Evolutionary conservation across 37 sponge, comb jelly and placozoan species (phyloP), one percentile per base, ranked within the genome.

Genomic region (Chondrilla cf. caribensis): DNA sequence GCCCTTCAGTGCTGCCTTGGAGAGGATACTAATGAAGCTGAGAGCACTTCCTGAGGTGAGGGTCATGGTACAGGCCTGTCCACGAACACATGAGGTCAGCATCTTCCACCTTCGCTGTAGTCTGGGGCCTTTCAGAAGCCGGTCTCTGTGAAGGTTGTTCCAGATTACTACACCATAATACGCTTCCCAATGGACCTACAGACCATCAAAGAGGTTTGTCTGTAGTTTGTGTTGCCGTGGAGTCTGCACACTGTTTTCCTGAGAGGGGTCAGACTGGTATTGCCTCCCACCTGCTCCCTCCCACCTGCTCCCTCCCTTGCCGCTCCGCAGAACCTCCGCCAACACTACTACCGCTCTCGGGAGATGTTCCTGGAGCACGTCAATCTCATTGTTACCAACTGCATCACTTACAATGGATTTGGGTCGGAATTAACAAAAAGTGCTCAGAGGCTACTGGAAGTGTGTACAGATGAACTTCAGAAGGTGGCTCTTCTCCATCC

Each of bases 181-280:
- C 96, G 94, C 58, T 92, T 89, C 51, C 97, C 99, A 3, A 96
- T 98, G 99, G 97, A 98, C 81, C 90, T 98, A 0, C 94, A 98
- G 77, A 96, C 95, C 15, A 93, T 98, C 87, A 96, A 86, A 77
- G 91, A 92, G 70, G 94, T 93, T 15, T 83, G 88, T 24, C 2
- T 1, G 37, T 9, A 11, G 3, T 22, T 35, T 0, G 25, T 47
- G 29, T 17, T 32, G 73, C 24, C 15, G 73, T 71, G 11, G 39
- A 47, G 51, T 14, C 51, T 47, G 51, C 51, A 47, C 51, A n/a
- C n/a, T n/a, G n/a, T n/a, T n/a, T n/a, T n/a, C n/a, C n/a, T n/a
- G n/a, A n/a, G n/a, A n/a, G n/a, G n/a, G n/a, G n/a, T n/a, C n/a
- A n/a, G n/a, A n/a, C n/a, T n/a, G n/a, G n/a, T n/a, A n/a, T n/a